These are phyloP conservation scores for Columba janthina DNA, from an alignment of 2,113 vertebrate genomes.

Conservation along the genomic window DNA sequence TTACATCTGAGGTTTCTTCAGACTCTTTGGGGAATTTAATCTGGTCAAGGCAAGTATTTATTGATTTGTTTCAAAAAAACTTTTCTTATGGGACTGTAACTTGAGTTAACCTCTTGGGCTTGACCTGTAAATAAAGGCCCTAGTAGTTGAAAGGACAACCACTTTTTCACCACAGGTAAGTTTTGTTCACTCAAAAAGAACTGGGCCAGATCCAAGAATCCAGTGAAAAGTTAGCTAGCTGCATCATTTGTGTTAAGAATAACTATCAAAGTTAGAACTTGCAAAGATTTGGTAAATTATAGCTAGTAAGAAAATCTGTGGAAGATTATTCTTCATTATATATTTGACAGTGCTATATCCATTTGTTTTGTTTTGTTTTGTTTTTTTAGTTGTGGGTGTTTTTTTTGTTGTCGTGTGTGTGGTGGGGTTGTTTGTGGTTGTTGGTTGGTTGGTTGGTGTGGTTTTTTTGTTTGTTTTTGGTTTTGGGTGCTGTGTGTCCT, in stretches of 20 bases:
- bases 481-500: neutral
- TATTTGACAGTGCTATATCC: neutral
- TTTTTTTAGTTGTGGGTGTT: too few relatives aligned
- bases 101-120: neutral
- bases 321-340: neutral
- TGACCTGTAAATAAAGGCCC: neutral
- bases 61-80: neutral
- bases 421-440: too few relatives aligned
- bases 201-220: neutral
- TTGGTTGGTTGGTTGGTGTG: too few relatives aligned
- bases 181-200: neutral
- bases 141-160: neutral
- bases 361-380: neutral
- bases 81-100: neutral
- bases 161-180: neutral
- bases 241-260: neutral
- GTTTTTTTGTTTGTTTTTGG: too few relatives aligned
- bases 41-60: neutral
- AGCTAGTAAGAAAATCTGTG: neutral
- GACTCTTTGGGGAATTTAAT: neutral
- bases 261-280: neutral
- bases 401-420: too few relatives aligned
- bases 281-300: neutral
- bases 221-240: neutral
- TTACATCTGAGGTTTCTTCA: neutral